phyloP scores from a whole-genome alignment of 53 echinoderm and acorn worm genomes.

The Holothuria scabra region DNA sequence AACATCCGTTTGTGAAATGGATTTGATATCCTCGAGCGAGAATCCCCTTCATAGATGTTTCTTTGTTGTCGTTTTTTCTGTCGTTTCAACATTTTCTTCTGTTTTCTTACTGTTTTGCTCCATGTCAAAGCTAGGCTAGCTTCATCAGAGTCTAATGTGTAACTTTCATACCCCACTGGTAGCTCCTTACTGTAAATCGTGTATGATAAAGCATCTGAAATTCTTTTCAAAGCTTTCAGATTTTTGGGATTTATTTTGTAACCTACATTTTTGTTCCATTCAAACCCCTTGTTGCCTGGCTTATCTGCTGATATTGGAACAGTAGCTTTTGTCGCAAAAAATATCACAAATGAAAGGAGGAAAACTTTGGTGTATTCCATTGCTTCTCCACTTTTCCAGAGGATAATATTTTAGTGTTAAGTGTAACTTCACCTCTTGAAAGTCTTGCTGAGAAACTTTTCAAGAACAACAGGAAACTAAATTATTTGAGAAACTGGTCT shows the following conservation, averaged over 20 bases:
- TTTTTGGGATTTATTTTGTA: background rate
- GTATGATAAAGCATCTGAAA: constrained; percentile 26
- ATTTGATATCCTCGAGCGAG: constrained; percentile 58
- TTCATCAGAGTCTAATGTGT: background rate
- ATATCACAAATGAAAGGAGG: too few relatives aligned
- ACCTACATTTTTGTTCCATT: too few relatives aligned
- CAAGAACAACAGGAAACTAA: too few relatives aligned
- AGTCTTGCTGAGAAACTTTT: too few relatives aligned
- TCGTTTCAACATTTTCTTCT: background rate
- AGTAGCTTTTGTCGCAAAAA: too few relatives aligned
- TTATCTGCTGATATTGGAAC: too few relatives aligned
- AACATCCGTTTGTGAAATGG: constrained; percentile 49
- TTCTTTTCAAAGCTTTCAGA: constrained; percentile 5
- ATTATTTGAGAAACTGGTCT: too few relatives aligned
- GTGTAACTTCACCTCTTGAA: too few relatives aligned
- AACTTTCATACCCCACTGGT: background rate
- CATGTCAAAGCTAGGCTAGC: constrained; percentile 21
- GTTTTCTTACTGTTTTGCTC: constrained; percentile 26
- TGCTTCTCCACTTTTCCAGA: too few relatives aligned
- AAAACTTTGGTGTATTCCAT: too few relatives aligned
- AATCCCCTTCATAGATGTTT: constrained; percentile 64
- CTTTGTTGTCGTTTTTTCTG: constrained; percentile 48
- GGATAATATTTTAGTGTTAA: too few relatives aligned
- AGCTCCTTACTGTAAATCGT: constrained; percentile 32
- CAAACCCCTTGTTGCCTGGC: too few relatives aligned